Evolutionary conservation across 2,888 invertebrate species (phyloP), one percentile per base, ranked within the genome.

Genomic region (Hirtodrosophila cameraria): DNA sequence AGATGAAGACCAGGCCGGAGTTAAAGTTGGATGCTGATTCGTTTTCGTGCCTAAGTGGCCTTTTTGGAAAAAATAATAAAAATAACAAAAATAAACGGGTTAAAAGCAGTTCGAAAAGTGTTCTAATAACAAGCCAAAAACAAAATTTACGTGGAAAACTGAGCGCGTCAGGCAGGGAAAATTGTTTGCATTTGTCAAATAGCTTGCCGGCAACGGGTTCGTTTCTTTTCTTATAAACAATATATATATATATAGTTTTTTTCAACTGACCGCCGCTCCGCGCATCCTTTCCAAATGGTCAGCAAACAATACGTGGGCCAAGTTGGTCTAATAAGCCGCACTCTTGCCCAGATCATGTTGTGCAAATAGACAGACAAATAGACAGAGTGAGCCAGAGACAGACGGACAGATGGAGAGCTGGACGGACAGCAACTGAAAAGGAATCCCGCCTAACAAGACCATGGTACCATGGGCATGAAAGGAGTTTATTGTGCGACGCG

Each of bases 171-270:
- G 33, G 16, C 48, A 61, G 48, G 39, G 80, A 65, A 85, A 86
- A 81, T 64, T 83, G 87, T 86, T 83, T 83, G 82, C 82, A 81
- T 86, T 83, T 86, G 87, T 86, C 85, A 83, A 83, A 86, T 66
- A 86, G 66, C 76, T 80, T 75, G 72, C 62, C 72, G 58, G 67
- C 75, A 78, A 79, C 61, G 75, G 63, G 64, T 65, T 71, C 27
- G 57, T 39, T 39, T 36, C 23, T 46, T 15, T 53, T 48, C 15
- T 64, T 46, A 12, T 54, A 13, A 11, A 25, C 15, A 15, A 39
- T 67, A 43, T 54, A 39, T 20, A 43, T 27, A 13, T 36, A 27
- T 48, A 39, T 38, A 45, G 33, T 43, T 31, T 67, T 75, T 75
- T 68, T 83, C 43, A 74, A 85, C 71, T 72, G 68, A 66, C 80